Evolutionary conservation across 1,140 invertebrate genomes (phyloP).

Genomic region (Micrasema longulum): DNA sequence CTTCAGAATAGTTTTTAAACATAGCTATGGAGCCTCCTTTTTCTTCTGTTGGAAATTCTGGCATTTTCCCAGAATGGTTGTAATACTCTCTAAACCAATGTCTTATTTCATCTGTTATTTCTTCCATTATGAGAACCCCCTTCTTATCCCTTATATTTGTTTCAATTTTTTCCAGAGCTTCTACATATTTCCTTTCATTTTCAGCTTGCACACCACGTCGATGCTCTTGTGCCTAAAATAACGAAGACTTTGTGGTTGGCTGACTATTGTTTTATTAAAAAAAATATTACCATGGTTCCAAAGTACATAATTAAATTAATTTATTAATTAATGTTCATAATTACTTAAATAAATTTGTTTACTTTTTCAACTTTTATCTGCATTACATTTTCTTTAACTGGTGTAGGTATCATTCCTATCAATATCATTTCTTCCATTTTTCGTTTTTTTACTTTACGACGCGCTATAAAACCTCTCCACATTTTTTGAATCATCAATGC

Average conservation of each 20-base stretch:
- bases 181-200: conserved; percentile 72
- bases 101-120: conserved; percentile 86
- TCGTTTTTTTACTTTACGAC: conserved; percentile 75
- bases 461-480: conserved; percentile 83
- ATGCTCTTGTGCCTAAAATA: conserved; percentile 66
- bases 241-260: not conserved
- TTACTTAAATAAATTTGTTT: no score
- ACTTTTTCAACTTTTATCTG: conserved; percentile 64
- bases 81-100: conserved; percentile 86
- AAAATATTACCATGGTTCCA: no score
- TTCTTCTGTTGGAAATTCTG: conserved; percentile 91
- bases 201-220: conserved; percentile 73
- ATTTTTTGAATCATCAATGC: conserved; percentile 85
- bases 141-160: conserved; percentile 73
- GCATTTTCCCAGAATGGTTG: conserved; percentile 86
- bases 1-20: conserved; percentile 66
- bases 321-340: not conserved
- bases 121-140: conserved; percentile 79
- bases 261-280: not conserved
- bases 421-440: conserved; percentile 88
- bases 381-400: conserved; percentile 62
- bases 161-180: conserved; percentile 69
- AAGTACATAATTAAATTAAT: no score
- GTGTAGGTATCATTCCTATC: conserved; percentile 79
- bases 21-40: conserved; percentile 87